These are phyloP conservation scores for Melanostoma mellinum DNA, from an alignment of 2,888 invertebrate species.

Conservation along the genomic window DNA sequence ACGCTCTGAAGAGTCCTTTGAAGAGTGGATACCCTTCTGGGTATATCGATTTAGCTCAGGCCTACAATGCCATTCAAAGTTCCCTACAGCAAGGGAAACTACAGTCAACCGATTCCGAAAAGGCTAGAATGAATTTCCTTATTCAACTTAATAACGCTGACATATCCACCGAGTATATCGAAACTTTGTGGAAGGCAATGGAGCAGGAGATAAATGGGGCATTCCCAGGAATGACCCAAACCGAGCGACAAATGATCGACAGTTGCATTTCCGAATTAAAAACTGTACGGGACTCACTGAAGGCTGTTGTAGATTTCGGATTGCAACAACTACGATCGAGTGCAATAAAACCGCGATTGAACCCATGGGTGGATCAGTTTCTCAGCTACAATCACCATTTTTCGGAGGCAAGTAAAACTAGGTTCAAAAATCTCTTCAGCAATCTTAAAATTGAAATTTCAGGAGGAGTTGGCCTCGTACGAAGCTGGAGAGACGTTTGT, in stretches of 20 bases:
- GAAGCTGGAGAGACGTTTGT: conserved; percentile 95
- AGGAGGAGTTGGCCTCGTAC: conserved; percentile 91
- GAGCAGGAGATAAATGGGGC: conserved; percentile 87
- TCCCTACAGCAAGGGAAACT: conserved; percentile 91
- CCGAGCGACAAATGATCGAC: conserved; percentile 88
- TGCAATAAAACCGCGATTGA: conserved; percentile 92
- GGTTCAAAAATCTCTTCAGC: too few relatives aligned
- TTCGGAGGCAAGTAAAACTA: conserved; percentile 85
- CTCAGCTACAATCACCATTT: conserved; percentile 89
- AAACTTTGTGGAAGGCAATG: conserved; percentile 91
- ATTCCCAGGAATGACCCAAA: conserved; percentile 84
- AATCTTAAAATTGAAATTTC: conserved; percentile 68
- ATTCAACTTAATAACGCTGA: conserved; percentile 94
- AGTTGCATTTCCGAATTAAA: conserved; percentile 85
- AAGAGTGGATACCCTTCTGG: conserved; percentile 90
- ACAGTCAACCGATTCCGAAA: conserved; percentile 90
- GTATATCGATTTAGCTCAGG: conserved; percentile 90
- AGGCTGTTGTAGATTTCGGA: conserved; percentile 89
- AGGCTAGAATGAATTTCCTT: conserved; percentile 89
- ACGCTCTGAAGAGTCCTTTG: conserved; percentile 88
- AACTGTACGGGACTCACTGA: conserved; percentile 81
- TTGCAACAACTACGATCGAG: conserved; percentile 90
- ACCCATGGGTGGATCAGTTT: conserved; percentile 93
- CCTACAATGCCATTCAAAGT: conserved; percentile 91
- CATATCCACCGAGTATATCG: conserved; percentile 94